A percentile compares a stretch with the other conserved stretches of the same genome.
These are phyloP conservation scores for Trematocara variabile DNA, from an alignment of 2,113 vertebrate genomes.

Conservation along the genomic window DNA sequence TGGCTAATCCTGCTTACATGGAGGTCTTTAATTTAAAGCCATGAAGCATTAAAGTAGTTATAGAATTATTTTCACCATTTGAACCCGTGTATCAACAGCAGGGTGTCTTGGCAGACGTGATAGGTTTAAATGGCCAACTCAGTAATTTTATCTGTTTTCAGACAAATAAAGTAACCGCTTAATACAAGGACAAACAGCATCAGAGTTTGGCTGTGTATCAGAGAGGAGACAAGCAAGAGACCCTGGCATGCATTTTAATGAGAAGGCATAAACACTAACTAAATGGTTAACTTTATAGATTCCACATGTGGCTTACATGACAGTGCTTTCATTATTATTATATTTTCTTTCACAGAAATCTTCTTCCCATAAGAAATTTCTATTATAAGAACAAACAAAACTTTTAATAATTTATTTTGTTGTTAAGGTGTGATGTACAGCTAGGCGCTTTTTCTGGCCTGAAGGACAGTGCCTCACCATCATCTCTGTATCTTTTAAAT, in stretches of 20 bases:
- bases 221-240: not conserved
- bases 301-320: not conserved
- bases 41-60: not conserved
- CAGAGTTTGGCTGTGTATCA: not conserved
- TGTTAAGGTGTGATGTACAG: not conserved
- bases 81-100: not conserved
- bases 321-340: not conserved
- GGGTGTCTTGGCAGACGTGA: not conserved
- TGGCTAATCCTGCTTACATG: not conserved
- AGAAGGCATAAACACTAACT: not conserved
- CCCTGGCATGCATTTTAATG: slow-evolving; percentile 8
- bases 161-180: slow-evolving; percentile 16
- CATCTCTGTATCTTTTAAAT: not conserved
- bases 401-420: not conserved
- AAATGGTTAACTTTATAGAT: not conserved
- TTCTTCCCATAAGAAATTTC: not conserved
- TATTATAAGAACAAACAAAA: not conserved
- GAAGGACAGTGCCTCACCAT: not conserved
- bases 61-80: slow-evolving; percentile 12
- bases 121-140: not conserved
- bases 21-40: slow-evolving; percentile 9
- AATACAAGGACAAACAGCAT: slow-evolving; percentile 19
- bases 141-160: slow-evolving; percentile 10
- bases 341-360: not conserved
- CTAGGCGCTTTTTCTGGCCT: not conserved